These are phyloP conservation scores for Belgica antarctica DNA, from an alignment of 2,888 invertebrate species.

Conservation along the genomic window DNA sequence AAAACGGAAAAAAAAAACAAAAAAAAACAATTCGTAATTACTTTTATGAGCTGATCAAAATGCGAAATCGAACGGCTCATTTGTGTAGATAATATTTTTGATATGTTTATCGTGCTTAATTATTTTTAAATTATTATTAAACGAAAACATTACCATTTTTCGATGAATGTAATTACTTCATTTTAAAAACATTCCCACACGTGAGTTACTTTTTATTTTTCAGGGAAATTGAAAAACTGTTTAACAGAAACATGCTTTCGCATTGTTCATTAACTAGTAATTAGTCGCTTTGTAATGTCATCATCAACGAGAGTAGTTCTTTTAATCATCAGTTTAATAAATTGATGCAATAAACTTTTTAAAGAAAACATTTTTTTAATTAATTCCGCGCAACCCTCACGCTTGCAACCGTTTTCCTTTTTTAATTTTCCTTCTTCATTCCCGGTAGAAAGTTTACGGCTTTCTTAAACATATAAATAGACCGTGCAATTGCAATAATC, in stretches of 20 bases:
- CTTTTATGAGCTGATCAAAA: conserved; percentile 3
- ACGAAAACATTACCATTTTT: conserved; percentile 39
- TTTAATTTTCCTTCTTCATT: conserved; percentile 12
- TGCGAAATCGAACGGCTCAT: conserved; percentile 16
- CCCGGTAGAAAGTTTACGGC: neutral
- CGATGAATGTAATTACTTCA: conserved; percentile 23
- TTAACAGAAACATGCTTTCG: neutral
- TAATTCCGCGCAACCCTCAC: conserved; percentile 12
- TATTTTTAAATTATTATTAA: conserved; percentile 37
- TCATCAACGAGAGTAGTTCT: neutral
- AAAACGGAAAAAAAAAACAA: neutral
- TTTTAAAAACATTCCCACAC: neutral
- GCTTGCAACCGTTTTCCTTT: neutral
- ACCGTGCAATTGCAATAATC: conserved; percentile 43
- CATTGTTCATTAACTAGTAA: neutral
- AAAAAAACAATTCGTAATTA: neutral
- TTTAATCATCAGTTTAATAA: neutral
- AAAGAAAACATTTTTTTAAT: conserved; percentile 26
- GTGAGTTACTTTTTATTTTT: neutral
- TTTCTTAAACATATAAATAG: conserved; percentile 26
- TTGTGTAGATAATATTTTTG: conserved; percentile 2
- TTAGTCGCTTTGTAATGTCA: neutral
- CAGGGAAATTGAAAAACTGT: neutral
- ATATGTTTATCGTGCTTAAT: conserved; percentile 18
- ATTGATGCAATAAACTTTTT: neutral